Conservation (phyloP, 2,797 vertebrate genomes). For the Syndactyla subalaris region DNA sequence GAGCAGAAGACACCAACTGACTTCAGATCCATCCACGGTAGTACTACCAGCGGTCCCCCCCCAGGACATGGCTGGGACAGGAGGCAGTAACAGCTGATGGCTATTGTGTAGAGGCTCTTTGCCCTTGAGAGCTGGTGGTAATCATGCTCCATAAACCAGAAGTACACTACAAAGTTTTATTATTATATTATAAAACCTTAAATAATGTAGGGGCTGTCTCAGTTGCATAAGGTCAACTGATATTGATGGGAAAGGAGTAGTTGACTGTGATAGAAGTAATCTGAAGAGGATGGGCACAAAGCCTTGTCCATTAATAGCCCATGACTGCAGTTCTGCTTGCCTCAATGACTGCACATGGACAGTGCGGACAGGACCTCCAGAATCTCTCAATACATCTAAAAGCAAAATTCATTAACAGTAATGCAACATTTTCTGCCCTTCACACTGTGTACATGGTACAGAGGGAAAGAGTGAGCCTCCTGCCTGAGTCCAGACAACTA, state of each 20-base stretch:
- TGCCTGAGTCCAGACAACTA: not conserved
- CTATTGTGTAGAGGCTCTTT: not conserved
- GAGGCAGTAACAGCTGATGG: not conserved
- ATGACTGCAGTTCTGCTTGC: slow-evolving; percentile 3
- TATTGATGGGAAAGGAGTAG: slow-evolving; percentile 6
- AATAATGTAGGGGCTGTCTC: not conserved
- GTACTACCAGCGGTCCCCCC: not conserved
- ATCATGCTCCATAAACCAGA: slow-evolving; percentile 13
- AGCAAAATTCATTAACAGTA: not conserved
- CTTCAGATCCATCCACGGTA: not conserved
- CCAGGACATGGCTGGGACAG: not conserved
- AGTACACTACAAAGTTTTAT: slow-evolving; percentile 4
- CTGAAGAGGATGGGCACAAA: not conserved
- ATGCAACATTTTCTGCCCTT: not conserved
- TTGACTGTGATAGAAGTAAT: not conserved
- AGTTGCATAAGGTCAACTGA: not conserved
- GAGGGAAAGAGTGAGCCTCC: not conserved
- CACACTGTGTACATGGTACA: not conserved
- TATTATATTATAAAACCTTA: slow-evolving; percentile 17
- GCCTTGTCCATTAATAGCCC: slow-evolving; percentile 12
- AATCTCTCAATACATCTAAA: not conserved
- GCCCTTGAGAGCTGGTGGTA: slow-evolving; percentile 21
- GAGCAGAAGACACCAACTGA: not conserved
- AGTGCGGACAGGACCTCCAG: not conserved
- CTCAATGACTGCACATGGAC: not conserved